These are phyloP conservation scores for Amazona guildingii DNA, from an alignment of 2,113 vertebrate genomes.

Conservation along the genomic window DNA sequence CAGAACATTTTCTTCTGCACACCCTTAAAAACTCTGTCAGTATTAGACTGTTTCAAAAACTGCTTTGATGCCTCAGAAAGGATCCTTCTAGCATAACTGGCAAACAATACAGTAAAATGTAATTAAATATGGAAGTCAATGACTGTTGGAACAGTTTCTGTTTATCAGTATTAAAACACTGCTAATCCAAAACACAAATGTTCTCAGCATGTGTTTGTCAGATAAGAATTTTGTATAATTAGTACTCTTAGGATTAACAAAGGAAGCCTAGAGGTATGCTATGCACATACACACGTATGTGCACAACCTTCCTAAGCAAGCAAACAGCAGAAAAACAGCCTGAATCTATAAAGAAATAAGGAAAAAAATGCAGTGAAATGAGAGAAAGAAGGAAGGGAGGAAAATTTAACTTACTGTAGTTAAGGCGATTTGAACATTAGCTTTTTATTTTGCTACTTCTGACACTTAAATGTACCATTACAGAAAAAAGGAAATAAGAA, in stretches of 20 bases:
- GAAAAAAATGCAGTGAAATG: not conserved
- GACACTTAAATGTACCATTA: not conserved
- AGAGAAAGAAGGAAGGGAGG: not conserved
- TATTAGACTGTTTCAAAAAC: not conserved
- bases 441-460: not conserved
- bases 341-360: not conserved
- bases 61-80: constrained; percentile 55
- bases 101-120: constrained; percentile 57
- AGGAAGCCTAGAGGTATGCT: constrained; percentile 1
- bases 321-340: not conserved
- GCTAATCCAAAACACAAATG: constrained; percentile 68
- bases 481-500: not conserved
- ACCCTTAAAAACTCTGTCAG: not conserved
- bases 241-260: constrained; percentile 57
- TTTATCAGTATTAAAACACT: constrained; percentile 70
- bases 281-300: not conserved
- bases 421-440: not conserved
- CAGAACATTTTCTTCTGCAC: not conserved
- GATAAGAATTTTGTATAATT: constrained; percentile 75
- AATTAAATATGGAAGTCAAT: constrained; percentile 72
- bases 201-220: constrained; percentile 59
- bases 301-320: not conserved
- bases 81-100: constrained; percentile 31
- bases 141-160: constrained; percentile 68
- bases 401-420: not conserved